Percentiles rank a stretch among this genome's conserved stretches.
phyloP scores from a whole-genome alignment of 2,888 invertebrate species.

The Criorhina ranunculi region DNA sequence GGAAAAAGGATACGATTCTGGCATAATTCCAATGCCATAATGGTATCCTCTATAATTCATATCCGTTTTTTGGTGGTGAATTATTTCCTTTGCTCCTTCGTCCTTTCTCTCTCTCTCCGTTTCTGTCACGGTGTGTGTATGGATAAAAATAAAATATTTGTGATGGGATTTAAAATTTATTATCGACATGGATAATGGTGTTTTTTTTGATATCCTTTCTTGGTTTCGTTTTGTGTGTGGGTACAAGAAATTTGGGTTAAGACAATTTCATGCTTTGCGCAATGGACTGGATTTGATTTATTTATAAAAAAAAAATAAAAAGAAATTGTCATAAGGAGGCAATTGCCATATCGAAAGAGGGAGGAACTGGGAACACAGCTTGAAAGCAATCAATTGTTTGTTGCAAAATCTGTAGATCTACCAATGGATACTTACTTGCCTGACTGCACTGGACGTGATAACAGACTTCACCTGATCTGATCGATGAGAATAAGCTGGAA shows the following conservation, averaged over 20 bases:
- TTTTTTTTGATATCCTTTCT: slow-evolving; percentile 16
- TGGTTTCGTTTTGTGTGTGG: not conserved
- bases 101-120: slow-evolving; percentile 38
- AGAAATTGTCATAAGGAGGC: not conserved
- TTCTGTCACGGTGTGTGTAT: slow-evolving; percentile 7
- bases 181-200: slow-evolving; percentile 71
- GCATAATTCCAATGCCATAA: slow-evolving; percentile 69
- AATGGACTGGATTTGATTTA: slow-evolving; percentile 68
- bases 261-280: slow-evolving; percentile 67
- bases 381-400: too few relatives aligned
- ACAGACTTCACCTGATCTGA: too few relatives aligned
- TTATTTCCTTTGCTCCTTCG: slow-evolving; percentile 51
- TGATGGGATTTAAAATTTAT: slow-evolving; percentile 72
- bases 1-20: slow-evolving; percentile 32
- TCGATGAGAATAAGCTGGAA: too few relatives aligned
- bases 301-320: not conserved
- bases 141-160: slow-evolving; percentile 52
- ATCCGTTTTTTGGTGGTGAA: slow-evolving; percentile 67
- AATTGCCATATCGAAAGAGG: not conserved
- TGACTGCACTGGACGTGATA: too few relatives aligned
- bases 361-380: too few relatives aligned
- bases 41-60: slow-evolving; percentile 73
- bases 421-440: too few relatives aligned
- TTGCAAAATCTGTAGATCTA: too few relatives aligned
- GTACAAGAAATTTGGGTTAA: slow-evolving; percentile 52